Evolutionary conservation across 2,113 vertebrate species (phyloP).

Genomic region (Dipodomys merriami): DNA sequence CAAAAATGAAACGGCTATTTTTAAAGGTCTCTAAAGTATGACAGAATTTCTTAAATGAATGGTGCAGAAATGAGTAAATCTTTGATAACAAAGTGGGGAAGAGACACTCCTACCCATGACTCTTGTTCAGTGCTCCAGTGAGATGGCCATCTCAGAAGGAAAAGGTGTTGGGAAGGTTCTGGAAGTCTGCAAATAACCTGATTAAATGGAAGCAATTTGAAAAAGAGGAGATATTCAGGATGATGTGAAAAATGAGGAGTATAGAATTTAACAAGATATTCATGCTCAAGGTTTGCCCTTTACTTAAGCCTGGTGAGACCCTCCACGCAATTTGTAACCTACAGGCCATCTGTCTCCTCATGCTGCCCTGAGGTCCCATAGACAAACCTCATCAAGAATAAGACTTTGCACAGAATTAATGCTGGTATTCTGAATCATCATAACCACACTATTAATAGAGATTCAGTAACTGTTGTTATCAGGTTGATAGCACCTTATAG

Average conservation of each 20-base stretch:
- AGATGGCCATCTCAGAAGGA: not conserved
- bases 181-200: not conserved
- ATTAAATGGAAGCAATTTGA: not conserved
- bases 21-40: not conserved
- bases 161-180: not conserved
- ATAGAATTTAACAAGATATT: not conserved
- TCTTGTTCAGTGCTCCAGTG: not conserved
- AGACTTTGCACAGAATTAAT: not conserved
- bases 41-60: not conserved
- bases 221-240: rapidly evolving
- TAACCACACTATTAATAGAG: not conserved
- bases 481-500: not conserved
- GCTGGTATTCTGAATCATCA: not conserved
- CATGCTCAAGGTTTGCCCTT: not conserved
- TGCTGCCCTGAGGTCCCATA: not conserved
- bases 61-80: not conserved
- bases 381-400: not conserved
- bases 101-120: not conserved
- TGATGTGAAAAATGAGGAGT: not conserved
- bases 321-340: not conserved
- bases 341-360: not conserved
- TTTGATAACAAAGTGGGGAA: not conserved
- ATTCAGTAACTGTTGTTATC: not conserved
- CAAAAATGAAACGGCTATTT: slow-evolving; percentile 60
- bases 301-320: not conserved